phyloP scores from a whole-genome alignment of 2,888 invertebrate genomes.

The Catocala nupta region DNA sequence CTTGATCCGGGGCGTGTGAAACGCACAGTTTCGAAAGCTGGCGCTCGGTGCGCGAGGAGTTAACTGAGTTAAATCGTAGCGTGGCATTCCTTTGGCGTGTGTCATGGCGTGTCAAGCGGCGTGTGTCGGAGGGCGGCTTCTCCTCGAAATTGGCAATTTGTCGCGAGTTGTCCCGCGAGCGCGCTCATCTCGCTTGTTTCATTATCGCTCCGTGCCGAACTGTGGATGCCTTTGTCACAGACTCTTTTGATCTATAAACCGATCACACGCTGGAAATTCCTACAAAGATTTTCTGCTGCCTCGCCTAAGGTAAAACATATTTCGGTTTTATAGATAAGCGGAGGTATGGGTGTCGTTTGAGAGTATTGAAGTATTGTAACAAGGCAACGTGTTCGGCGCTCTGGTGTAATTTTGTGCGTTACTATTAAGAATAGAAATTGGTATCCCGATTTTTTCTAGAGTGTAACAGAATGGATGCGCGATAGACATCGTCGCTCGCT shows the following conservation, averaged over 20 bases:
- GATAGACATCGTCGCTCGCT: neutral
- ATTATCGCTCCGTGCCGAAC: slow-evolving; percentile 21
- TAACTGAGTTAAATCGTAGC: too few relatives aligned
- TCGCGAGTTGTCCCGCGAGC: slow-evolving; percentile 13
- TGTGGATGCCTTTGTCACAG: slow-evolving; percentile 34
- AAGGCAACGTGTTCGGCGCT: too few relatives aligned
- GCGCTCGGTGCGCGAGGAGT: neutral
- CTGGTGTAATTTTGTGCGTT: too few relatives aligned
- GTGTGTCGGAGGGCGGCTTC: neutral
- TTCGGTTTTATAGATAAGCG: neutral
- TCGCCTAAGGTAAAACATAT: slow-evolving; percentile 3
- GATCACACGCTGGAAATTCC: slow-evolving; percentile 27
- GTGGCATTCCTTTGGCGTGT: neutral
- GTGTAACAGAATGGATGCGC: neutral
- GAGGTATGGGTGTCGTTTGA: neutral
- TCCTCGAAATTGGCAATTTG: slow-evolving; percentile 37
- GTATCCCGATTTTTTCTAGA: neutral
- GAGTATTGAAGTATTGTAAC: too few relatives aligned
- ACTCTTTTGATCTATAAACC: slow-evolving; percentile 43
- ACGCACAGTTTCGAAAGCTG: neutral
- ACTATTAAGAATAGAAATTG: neutral
- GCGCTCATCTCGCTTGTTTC: slow-evolving; percentile 32
- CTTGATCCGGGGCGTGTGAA: neutral
- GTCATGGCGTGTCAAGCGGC: neutral
- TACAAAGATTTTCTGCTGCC: slow-evolving; percentile 15